Evolutionary conservation across 2,888 invertebrate genomes (phyloP), one percentile per base, ranked within the genome.

Genomic region (Drosophila trichaetosa): DNA sequence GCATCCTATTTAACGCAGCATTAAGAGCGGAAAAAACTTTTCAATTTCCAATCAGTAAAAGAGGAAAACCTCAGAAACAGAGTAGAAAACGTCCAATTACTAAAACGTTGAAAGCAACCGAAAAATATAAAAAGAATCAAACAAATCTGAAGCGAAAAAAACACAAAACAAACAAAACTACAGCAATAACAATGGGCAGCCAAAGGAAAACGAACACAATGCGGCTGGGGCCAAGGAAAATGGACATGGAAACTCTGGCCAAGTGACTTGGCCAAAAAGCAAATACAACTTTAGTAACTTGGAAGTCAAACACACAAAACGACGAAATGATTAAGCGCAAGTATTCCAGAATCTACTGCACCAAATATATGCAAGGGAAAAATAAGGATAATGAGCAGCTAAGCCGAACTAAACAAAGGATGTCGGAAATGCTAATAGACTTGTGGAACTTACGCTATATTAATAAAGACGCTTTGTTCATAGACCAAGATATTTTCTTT

Each of bases 221-320:
- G 46, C 58, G 59, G 40, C 56, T 38, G 21, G 27, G 29, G 21
- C 67, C 60, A 69, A 42, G 58, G 24, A 69, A 68, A 38, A 63
- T 67, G 67, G 58, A 74, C 70, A 66, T 42, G 68, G 58, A 79
- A 76, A 68, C 63, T 56, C 53, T 58, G 65, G 62, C 33, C 62
- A 68, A 77, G 79, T 82, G 77, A 80, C 69, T 81, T 64, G 75
- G 69, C 63, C 63, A 67, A 63, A 74, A 74, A 77, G 53, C 63
- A 72, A 74, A 79, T 66, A 77, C 60, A 71, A 42, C 48, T 49
- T 69, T 33, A 21, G 10, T 16, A 65, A 64, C 68, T 67, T 64
- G 65, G 33, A 64, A 73, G 69, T 65, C 73, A 79, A 72, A 69
- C 79, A 66, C 60, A 64, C 66, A 67, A 72, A 69, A 79, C 51